Evolutionary conservation across 2,888 invertebrate species (phyloP).

Genomic region (Coleophora flavipennella): DNA sequence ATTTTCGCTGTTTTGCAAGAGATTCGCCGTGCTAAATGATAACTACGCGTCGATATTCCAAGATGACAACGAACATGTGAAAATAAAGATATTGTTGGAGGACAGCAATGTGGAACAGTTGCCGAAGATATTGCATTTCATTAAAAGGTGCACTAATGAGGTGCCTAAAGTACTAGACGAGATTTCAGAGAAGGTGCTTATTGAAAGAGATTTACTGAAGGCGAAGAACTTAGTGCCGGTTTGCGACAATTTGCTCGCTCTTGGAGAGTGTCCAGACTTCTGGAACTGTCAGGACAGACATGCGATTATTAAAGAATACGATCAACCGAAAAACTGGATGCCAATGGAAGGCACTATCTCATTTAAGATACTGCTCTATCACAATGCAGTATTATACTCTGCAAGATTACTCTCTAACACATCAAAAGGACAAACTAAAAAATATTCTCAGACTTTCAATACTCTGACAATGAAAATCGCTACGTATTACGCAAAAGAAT

Average conservation of each 20-base stretch:
- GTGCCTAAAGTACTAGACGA: slow-evolving; percentile 41
- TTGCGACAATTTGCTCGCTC: slow-evolving; percentile 74
- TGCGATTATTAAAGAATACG: slow-evolving; percentile 62
- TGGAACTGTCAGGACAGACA: slow-evolving; percentile 76
- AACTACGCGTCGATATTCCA: slow-evolving; percentile 66
- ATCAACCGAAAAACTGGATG: slow-evolving; percentile 65
- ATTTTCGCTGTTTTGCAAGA: slow-evolving; percentile 78
- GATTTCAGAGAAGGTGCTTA: slow-evolving; percentile 38
- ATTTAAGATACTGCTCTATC: slow-evolving; percentile 70
- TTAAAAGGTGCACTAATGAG: slow-evolving; percentile 58
- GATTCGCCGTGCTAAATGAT: slow-evolving; percentile 78
- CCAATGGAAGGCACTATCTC: slow-evolving; percentile 69
- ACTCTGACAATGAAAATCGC: slow-evolving; percentile 48
- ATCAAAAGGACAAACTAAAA: slow-evolving; percentile 22
- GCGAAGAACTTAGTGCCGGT: slow-evolving; percentile 53
- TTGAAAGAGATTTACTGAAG: slow-evolving; percentile 51
- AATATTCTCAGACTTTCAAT: slow-evolving; percentile 43
- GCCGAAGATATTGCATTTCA: slow-evolving; percentile 73
- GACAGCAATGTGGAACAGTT: slow-evolving; percentile 72
- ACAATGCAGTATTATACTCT: slow-evolving; percentile 75
- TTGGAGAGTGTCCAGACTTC: slow-evolving; percentile 75
- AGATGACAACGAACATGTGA: slow-evolving; percentile 28
- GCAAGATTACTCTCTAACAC: slow-evolving; percentile 55
- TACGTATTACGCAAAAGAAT: slow-evolving; percentile 43
- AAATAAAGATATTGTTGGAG: slow-evolving; percentile 72